Conservation (phyloP, 1,140 invertebrate species). For the Leptinotarsa texana region DNA sequence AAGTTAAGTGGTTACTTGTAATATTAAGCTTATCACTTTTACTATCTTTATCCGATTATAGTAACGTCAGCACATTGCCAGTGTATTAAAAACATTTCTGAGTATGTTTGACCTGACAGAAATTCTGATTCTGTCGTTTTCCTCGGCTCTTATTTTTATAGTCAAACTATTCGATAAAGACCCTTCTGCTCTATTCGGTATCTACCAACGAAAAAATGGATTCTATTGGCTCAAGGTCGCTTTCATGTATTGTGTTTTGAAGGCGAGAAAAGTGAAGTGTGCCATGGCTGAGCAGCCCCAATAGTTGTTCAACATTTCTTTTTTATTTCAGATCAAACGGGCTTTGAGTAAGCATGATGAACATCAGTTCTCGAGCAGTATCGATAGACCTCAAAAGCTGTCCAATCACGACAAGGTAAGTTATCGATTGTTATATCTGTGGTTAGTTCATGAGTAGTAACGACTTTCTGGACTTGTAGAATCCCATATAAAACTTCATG, state of each 20-base stretch:
- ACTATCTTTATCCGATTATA: too few relatives aligned
- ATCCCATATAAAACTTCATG: too few relatives aligned
- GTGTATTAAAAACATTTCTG: not conserved
- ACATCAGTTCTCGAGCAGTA: slow-evolving; percentile 47
- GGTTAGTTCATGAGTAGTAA: slow-evolving; percentile 39
- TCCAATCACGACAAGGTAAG: slow-evolving; percentile 39
- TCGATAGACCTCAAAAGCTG: slow-evolving; percentile 59
- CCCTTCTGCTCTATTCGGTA: slow-evolving; percentile 57
- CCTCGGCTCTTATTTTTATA: slow-evolving; percentile 29
- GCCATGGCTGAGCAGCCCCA: not conserved
- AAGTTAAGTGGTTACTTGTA: too few relatives aligned
- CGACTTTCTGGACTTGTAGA: not conserved
- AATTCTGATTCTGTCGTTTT: slow-evolving; percentile 13
- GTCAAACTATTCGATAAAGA: slow-evolving; percentile 37
- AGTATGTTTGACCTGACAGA: slow-evolving; percentile 7
- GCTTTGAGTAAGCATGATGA: not conserved
- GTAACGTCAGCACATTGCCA: too few relatives aligned
- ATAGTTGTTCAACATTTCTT: not conserved
- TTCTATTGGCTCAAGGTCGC: slow-evolving; percentile 58
- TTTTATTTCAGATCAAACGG: slow-evolving; percentile 1
- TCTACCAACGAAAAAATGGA: slow-evolving; percentile 59
- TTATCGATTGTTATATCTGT: slow-evolving; percentile 43
- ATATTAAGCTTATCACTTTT: too few relatives aligned
- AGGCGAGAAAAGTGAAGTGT: slow-evolving; percentile 51
- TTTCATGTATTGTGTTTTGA: slow-evolving; percentile 56